Conservation (phyloP, 2,888 invertebrate genomes). For the Auanema freiburgensis region DNA sequence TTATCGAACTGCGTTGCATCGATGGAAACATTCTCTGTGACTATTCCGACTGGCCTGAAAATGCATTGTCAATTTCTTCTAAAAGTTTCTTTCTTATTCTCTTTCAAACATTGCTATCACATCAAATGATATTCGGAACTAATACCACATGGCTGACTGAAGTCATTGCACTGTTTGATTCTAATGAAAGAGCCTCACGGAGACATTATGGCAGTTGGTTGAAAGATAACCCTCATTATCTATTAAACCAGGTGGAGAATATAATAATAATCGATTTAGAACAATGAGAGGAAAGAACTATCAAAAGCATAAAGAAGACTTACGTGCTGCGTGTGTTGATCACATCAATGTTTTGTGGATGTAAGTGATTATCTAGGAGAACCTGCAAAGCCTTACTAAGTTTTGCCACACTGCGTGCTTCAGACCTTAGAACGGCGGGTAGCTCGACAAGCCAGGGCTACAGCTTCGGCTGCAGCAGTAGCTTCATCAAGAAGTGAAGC, state of each 20-base stretch:
- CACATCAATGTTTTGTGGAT: slow-evolving; percentile 94
- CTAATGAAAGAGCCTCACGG: neutral
- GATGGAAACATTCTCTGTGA: slow-evolving; percentile 65
- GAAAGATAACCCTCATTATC: neutral
- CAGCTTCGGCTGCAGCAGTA: slow-evolving; percentile 95
- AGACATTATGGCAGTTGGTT: neutral
- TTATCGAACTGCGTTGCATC: slow-evolving; percentile 56
- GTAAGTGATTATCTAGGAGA: slow-evolving; percentile 83
- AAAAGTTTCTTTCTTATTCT: neutral
- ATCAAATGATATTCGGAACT: no score
- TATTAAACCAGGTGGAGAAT: neutral
- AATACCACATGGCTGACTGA: no score
- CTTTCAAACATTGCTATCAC: neutral
- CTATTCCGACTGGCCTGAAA: slow-evolving; percentile 52
- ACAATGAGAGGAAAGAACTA: no score
- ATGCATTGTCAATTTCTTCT: neutral
- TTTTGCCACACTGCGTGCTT: no score
- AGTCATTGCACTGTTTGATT: neutral
- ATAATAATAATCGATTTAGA: neutral
- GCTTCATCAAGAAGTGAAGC: slow-evolving; percentile 93
- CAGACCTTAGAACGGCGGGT: slow-evolving; percentile 49
- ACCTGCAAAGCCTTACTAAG: slow-evolving; percentile 70
- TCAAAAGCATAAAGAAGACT: slow-evolving; percentile 17
- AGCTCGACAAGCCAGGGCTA: slow-evolving; percentile 72
- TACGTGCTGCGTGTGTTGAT: slow-evolving; percentile 80